Percentiles rank a stretch among this genome's conserved stretches.
Evolutionary conservation across 2,113 vertebrate genomes (phyloP).

Genomic region (Myotis brandtii): DNA sequence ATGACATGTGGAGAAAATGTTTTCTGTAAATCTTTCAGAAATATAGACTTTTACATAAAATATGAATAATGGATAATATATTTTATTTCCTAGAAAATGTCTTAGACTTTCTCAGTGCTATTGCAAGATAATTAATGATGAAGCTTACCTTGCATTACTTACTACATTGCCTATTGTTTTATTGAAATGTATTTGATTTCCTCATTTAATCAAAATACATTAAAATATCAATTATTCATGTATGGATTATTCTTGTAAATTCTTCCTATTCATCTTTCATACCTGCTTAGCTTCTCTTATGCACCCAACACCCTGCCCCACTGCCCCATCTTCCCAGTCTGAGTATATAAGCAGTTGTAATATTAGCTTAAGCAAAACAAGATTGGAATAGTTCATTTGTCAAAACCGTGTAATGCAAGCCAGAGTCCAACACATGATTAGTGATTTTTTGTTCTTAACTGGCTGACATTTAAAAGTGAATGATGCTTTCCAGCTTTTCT

Average conservation of each 20-base stretch:
- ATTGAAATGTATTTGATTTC: neutral
- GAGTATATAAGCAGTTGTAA: neutral
- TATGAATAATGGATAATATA: neutral
- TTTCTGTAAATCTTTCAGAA: constrained; percentile 20
- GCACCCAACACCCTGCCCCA: neutral
- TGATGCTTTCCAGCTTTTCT: constrained; percentile 13
- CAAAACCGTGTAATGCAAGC: neutral
- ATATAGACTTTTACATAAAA: constrained; percentile 16
- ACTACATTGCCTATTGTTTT: neutral
- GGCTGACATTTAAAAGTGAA: constrained; percentile 24
- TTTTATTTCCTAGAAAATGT: neutral
- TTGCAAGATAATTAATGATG: neutral
- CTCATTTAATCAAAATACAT: constrained; percentile 40
- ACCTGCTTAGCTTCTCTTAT: neutral
- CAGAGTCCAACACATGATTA: neutral
- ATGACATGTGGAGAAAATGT: neutral
- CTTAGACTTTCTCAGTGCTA: neutral
- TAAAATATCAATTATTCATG: neutral
- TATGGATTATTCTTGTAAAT: constrained; percentile 27
- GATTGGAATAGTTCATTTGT: neutral
- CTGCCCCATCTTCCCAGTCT: neutral
- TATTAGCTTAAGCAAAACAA: constrained; percentile 17
- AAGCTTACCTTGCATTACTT: neutral
- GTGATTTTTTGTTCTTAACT: constrained; percentile 33
- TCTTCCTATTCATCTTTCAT: constrained; percentile 33